A percentile compares a stretch with the other conserved stretches of the same genome.
Conservation (phyloP, 92 coral and sea anemone species). For the Epizoanthus rinbou region DNA sequence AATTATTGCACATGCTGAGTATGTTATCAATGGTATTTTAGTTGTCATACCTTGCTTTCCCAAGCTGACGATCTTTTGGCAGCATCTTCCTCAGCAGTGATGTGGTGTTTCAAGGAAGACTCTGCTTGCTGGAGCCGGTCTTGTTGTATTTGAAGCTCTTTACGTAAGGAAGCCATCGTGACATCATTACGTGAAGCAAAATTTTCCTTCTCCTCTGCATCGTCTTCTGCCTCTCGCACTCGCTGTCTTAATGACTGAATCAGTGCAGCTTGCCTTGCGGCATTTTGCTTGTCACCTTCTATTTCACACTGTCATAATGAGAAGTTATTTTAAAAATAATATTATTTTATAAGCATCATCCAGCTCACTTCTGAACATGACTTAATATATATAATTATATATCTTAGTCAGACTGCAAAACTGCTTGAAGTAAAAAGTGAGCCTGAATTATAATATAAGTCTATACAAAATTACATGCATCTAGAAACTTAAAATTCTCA, state of each 20-base stretch:
- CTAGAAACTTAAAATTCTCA: no score
- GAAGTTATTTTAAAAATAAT: no score
- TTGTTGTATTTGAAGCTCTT: conserved; percentile 87
- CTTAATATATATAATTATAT: no score
- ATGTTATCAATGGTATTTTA: no score
- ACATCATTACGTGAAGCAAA: conserved; percentile 93
- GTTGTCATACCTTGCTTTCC: conserved; percentile 80
- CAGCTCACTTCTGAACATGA: no score
- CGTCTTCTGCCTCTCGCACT: conserved; percentile 94
- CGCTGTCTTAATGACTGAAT: conserved; percentile 92
- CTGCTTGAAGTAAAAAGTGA: no score
- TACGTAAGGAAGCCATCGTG: conserved; percentile 82
- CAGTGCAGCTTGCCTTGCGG: conserved; percentile 89
- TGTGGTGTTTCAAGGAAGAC: conserved; percentile 87
- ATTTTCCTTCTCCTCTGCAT: conserved; percentile 81
- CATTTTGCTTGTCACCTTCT: conserved; percentile 92
- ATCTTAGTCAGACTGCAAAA: no score
- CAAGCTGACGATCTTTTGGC: conserved; percentile 74
- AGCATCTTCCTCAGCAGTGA: conserved; percentile 89
- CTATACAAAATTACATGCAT: no score
- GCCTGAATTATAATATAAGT: no score
- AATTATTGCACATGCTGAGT: no score
- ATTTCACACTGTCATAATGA: conserved; percentile 85
- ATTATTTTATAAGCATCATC: no score
- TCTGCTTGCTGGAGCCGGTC: conserved; percentile 90